Percentiles rank a stretch among this genome's conserved stretches.
Conservation (phyloP, 2,888 invertebrate species). For the Drosophila melanosoma region DNA sequence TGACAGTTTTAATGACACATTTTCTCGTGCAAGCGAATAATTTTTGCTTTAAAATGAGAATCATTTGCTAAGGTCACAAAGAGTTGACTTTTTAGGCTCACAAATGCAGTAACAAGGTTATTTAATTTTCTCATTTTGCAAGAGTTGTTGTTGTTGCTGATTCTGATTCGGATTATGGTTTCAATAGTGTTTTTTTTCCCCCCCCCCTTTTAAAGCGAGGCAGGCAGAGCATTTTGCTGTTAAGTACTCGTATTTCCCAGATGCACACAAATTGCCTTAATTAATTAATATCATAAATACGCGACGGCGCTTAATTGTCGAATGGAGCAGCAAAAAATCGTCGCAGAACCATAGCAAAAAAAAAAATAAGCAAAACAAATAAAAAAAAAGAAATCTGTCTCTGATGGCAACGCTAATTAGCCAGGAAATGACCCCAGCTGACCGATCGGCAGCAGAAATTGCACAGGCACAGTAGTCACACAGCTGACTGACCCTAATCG, state of each 20-base stretch:
- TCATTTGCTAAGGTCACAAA: neutral
- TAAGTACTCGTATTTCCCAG: constrained; percentile 56
- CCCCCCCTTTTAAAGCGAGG: constrained; percentile 10
- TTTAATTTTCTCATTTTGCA: constrained; percentile 15
- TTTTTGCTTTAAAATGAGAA: neutral
- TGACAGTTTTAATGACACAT: constrained; percentile 1
- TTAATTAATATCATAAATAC: constrained; percentile 80
- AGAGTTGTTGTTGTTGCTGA: neutral
- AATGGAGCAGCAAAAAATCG: constrained; percentile 40
- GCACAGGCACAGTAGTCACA: constrained; percentile 43
- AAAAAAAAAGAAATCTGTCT: constrained; percentile 20
- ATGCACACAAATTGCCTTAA: constrained; percentile 75
- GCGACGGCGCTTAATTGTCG: constrained; percentile 76
- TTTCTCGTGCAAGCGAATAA: neutral
- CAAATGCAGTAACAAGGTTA: constrained; percentile 12
- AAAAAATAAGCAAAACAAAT: constrained; percentile 22
- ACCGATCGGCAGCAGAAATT: constrained; percentile 59
- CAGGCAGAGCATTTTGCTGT: constrained; percentile 23
- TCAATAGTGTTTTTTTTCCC: constrained; percentile 1
- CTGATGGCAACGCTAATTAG: constrained; percentile 80
- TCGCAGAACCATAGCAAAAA: constrained; percentile 20
- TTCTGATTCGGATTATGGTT: constrained; percentile 12
- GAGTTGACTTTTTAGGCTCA: neutral
- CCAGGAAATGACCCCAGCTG: constrained; percentile 83
- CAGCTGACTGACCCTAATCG: constrained; percentile 79